Evolutionary conservation across 2,888 invertebrate species (phyloP).

Genomic region (Sympetrum striolatum): DNA sequence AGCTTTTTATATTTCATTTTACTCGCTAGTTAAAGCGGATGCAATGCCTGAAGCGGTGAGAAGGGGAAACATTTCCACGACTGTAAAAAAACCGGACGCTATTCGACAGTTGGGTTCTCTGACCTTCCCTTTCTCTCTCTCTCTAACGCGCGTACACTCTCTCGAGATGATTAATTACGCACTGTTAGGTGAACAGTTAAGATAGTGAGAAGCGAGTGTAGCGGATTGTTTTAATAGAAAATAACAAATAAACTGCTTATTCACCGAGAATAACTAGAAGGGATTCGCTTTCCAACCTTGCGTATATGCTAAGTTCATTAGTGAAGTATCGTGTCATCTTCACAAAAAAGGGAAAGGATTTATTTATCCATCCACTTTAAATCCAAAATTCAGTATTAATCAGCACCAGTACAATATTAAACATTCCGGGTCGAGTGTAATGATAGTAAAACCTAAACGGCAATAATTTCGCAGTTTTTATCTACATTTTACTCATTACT

Average conservation of each 20-base stretch:
- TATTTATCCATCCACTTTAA: too few species aligned
- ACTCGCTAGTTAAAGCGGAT: slow-evolving; percentile 1
- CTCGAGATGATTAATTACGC: not conserved
- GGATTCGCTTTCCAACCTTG: too few species aligned
- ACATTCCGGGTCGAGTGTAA: too few species aligned
- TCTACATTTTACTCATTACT: too few species aligned
- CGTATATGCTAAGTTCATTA: too few species aligned
- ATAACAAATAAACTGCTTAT: not conserved
- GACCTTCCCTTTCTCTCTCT: not conserved
- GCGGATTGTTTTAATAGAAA: not conserved
- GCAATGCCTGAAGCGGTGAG: not conserved
- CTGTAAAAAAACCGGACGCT: slow-evolving; percentile 6
- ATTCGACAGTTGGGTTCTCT: not conserved
- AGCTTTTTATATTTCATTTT: not conserved
- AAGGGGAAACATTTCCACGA: not conserved
- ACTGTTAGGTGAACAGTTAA: not conserved
- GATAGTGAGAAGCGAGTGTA: not conserved
- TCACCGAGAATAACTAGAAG: not conserved
- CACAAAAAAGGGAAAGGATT: too few species aligned
- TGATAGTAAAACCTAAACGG: too few species aligned
- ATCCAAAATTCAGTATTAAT: too few species aligned
- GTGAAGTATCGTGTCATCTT: too few species aligned
- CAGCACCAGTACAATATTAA: too few species aligned
- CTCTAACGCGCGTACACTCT: not conserved
- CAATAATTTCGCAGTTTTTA: too few species aligned